phyloP scores from a whole-genome alignment of 2,888 invertebrate genomes.

The Leptinotarsa juncta region DNA sequence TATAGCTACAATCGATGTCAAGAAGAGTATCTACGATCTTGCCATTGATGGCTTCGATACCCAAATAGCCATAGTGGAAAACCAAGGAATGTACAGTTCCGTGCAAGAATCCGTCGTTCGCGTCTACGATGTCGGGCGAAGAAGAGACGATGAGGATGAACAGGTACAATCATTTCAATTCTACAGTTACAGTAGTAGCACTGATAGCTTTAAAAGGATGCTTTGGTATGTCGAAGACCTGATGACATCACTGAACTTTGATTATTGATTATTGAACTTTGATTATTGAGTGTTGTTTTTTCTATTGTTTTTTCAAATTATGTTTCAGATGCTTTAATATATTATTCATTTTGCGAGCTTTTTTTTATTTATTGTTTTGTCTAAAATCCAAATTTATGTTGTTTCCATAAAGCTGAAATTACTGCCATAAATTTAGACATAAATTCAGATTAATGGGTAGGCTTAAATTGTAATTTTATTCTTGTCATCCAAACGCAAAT shows the following conservation, averaged over 20 bases:
- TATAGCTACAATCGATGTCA: constrained; percentile 92
- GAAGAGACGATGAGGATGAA: constrained; percentile 89
- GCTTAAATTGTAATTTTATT: not conserved
- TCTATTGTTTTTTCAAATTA: not conserved
- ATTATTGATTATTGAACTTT: not conserved
- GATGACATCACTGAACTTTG: not conserved
- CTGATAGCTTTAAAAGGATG: constrained; percentile 6
- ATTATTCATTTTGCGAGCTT: not conserved
- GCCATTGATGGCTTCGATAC: constrained; percentile 86
- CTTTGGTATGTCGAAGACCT: not conserved
- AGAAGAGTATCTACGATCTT: constrained; percentile 88
- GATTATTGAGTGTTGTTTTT: constrained; percentile 1
- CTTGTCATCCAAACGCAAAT: not conserved
- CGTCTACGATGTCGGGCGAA: constrained; percentile 91
- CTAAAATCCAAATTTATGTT: constrained; percentile 8
- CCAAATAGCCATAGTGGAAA: constrained; percentile 92
- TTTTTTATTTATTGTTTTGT: constrained; percentile 12
- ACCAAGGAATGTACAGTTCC: constrained; percentile 84
- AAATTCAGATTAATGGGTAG: too few species aligned
- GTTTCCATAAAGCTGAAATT: not conserved
- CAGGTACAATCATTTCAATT: constrained; percentile 68
- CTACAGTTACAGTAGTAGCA: not conserved
- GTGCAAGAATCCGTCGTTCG: constrained; percentile 91
- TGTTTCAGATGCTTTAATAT: constrained; percentile 12
- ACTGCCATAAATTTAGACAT: not conserved